Base-by-base conservation (phyloP, 2,888 invertebrate genomes). In the Ischnura elegans region DNA sequence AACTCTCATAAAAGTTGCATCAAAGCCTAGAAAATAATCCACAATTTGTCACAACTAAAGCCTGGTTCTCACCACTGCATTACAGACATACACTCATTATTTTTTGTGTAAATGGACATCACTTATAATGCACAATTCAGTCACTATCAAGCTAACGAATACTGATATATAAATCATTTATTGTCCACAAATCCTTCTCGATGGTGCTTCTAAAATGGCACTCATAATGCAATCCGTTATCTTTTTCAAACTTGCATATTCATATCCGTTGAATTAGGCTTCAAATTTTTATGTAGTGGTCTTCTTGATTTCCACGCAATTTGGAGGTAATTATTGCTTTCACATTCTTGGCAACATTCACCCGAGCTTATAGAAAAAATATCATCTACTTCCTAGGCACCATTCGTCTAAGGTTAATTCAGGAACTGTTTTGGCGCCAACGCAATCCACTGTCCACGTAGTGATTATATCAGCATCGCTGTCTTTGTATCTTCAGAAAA, bases 251-350 rank as follows among this genome's bases (percentile, higher is more conserved):
- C 29, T 36, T 10, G 36, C 36, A 76, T 5, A 13, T 36, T 76
- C 76, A 13, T 36, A 76, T 36, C 25, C 2, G 36, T 36, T 29
- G 36, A 76, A 76, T 0, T 10, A 16, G 36, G 29, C n/a, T n/a
- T 2, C 10, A 36, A 76, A n/a, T n/a, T 36, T 3, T 36, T 36
- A 36, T n/a, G 0, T 10, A 76, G 36, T 76, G 29, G 36, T 16
- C 36, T 13, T 8, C 10, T 16, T 13, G 16, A 10, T 76, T 36
- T 36, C 29, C 76, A 76, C 36, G 36, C 1, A 76, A 0, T 6
- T 76, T 76, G n/a, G 36, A 76, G 76, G 76, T 76, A 76, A 29
- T 76, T 76, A 76, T 76, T 76, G 76, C 76, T 76, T 76, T 76
- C 0, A 76, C 8, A 36, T 36, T 36, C 1, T 36, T 29, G 8